These are phyloP conservation scores for Prinia subflava DNA, from an alignment of 2,113 vertebrate species.

Conservation along the genomic window DNA sequence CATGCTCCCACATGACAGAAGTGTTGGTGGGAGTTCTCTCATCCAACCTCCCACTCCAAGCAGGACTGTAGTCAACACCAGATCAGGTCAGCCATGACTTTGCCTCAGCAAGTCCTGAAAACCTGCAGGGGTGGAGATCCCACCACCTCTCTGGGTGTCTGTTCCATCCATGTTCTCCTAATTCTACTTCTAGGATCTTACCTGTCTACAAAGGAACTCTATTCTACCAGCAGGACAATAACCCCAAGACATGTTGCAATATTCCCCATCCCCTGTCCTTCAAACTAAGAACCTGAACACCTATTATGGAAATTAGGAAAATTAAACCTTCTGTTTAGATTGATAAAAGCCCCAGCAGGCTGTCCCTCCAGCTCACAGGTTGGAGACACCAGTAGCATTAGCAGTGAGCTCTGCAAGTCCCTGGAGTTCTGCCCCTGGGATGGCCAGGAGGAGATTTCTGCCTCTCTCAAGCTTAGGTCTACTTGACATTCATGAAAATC, in stretches of 20 bases:
- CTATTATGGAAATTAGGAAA: neutral
- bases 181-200: neutral
- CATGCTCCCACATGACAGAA: neutral
- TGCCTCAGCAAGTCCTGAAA: neutral
- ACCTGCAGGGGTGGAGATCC: neutral
- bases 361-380: neutral
- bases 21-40: neutral
- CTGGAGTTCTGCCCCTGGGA: neutral
- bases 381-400: neutral
- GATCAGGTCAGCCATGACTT: neutral
- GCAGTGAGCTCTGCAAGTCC: neutral
- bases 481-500: neutral
- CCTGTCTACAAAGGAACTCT: neutral
- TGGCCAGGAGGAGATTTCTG: neutral
- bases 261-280: neutral
- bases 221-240: neutral
- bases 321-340: neutral
- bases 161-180: neutral
- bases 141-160: neutral
- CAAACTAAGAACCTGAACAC: neutral
- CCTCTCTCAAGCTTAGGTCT: neutral
- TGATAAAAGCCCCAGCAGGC: neutral
- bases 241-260: neutral
- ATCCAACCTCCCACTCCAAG: neutral
- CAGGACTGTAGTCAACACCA: neutral